These are phyloP conservation scores for Zele albiditarsus DNA, from an alignment of 2,888 invertebrate species.

Conservation along the genomic window DNA sequence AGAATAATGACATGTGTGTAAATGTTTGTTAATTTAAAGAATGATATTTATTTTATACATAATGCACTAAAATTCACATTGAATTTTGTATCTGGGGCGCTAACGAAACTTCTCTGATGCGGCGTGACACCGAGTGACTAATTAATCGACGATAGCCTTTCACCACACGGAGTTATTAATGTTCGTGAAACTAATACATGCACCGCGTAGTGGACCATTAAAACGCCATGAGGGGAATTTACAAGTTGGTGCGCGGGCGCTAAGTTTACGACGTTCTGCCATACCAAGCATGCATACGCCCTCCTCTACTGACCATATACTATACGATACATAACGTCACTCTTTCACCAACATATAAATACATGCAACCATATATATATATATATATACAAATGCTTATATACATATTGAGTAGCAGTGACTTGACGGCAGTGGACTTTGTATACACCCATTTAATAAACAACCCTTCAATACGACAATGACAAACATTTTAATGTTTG, in stretches of 20 bases:
- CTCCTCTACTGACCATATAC: slow-evolving; percentile 14
- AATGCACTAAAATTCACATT: background rate
- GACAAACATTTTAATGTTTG: background rate
- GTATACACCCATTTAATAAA: background rate
- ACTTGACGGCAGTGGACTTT: background rate
- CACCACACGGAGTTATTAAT: slow-evolving; percentile 68
- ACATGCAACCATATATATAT: background rate
- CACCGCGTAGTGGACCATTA: slow-evolving; percentile 65
- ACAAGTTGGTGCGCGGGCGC: slow-evolving; percentile 56
- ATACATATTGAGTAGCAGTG: background rate
- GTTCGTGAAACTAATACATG: slow-evolving; percentile 70
- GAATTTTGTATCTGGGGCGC: slow-evolving; percentile 46
- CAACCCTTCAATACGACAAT: background rate
- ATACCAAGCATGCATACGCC: slow-evolving; percentile 49
- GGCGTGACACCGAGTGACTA: slow-evolving; percentile 57
- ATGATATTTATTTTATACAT: background rate
- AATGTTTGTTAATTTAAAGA: no score
- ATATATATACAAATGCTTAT: slow-evolving; percentile 9
- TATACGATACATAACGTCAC: slow-evolving; percentile 7
- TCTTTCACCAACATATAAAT: slow-evolving; percentile 22
- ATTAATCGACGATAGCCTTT: slow-evolving; percentile 68
- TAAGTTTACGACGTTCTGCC: slow-evolving; percentile 68
- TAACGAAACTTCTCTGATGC: slow-evolving; percentile 45
- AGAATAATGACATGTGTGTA: no score
- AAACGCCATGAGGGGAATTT: slow-evolving; percentile 67